Evolutionary conservation across 2,113 vertebrate genomes (phyloP), one percentile per base, ranked within the genome.

Genomic region (Brachirus orientalis): DNA sequence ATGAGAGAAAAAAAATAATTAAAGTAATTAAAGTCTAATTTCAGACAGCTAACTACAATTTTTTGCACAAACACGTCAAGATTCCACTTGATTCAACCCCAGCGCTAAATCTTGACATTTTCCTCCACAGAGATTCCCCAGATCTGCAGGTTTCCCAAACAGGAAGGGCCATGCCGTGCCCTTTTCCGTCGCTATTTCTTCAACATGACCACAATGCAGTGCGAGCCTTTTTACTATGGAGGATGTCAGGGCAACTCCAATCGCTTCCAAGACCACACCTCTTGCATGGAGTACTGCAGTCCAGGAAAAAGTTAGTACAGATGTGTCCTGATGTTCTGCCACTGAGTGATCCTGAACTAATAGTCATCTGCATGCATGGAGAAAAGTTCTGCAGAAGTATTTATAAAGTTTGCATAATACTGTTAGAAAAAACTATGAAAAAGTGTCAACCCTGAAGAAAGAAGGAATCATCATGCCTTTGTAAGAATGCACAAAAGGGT

Each of bases 131-230:
- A 94, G 83, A 92, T 98, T 54, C 96, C 95, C 10, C 91, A 88
- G 60, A 72, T 91, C 9, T 99, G 97, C 83, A 91, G 96, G 54
- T 72, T 95, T 84, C 90, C 92, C 33, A 88, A 89, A 63, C 88
- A 91, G 0, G 80, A 65, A 35, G 93, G 92, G 13, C 73, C 69
- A 1, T 97, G 97, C 64, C 88, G 92, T 1, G 86, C 63, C 46
- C 11, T 89, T 2, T 17, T 89, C 0, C 78, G 0, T 22, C 72
- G 82, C 45, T 98, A 94, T 0, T 96, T 94, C 88, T 99, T 96
- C 85, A 97, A 98, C 85, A 89, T 98, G 89, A 93, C 83, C 57
- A 90, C 94, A 0, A 95, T 97, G 95, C 83, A 77, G 44, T 99
- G 98, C 67, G 94, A 98, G 79, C 44, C 80, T 16, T 95, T 96